Base-by-base conservation (phyloP, 2,113 vertebrate genomes). In the Sialia sialis region DNA sequence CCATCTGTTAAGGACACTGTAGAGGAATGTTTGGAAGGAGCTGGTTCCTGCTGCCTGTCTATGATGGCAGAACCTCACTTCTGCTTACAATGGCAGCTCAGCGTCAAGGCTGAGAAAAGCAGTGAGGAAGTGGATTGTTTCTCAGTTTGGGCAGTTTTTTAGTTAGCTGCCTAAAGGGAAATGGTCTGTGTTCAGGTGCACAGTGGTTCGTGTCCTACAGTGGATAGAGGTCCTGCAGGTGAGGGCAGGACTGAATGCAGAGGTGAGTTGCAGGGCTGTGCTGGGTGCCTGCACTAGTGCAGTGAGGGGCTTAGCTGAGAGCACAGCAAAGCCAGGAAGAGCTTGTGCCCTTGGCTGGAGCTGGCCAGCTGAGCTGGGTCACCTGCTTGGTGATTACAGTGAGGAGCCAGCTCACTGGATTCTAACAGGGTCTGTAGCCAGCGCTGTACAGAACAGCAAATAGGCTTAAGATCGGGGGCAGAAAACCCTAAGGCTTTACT, bases 191-290 rank as follows among this genome's bases (percentile, higher is more conserved):
- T 20, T 52, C 27, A 36, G 41, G 55, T 41, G 54, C 29, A 62
- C 22, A 25, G 8, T 34, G 34, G 13, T 70, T 87, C 81, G 58
- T 74, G 34, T 58, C 20, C 4, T 52, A 7, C 5, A 87, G 19
- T 1, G 3, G 38, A 18, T 4, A 44, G 60, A 63, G 78, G 36
- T 36, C 2, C 2, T 21, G 23, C n/a, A 43, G 51, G 30, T 0
- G 1, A 43, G 14, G 2, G 1, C 2, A 18, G 58, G 26, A 34
- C 16, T 44, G 63, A 41, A 21, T 4, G 51, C 29, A 43, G 54
- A 66, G 44, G 8, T 0, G 3, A 39, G 49, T 2, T 58, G 16
- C 26, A 62, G 34, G 55, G 68, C 16, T 76, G 36, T 58, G 43
- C 34, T 48, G 63, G n/a, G 10, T 43, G 23, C 11, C 7, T 17